These are phyloP conservation scores for Maniola jurtina DNA, from an alignment of 1,140 invertebrate species.

Conservation along the genomic window DNA sequence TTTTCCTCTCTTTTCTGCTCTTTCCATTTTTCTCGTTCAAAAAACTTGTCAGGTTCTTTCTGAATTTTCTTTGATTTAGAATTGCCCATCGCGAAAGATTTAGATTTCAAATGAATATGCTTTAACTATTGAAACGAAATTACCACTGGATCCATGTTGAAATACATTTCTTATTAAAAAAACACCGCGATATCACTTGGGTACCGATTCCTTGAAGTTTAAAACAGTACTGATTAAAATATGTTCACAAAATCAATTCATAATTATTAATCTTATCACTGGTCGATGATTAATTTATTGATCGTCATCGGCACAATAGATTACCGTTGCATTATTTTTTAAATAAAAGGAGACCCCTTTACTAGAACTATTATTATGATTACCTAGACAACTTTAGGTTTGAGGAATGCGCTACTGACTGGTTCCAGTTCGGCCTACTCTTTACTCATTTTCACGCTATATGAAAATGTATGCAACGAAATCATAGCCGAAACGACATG, in stretches of 20 bases:
- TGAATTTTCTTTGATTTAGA: conserved; percentile 61
- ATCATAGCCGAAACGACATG: conserved; percentile 3
- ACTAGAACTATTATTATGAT: conserved; percentile 9
- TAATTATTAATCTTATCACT: conserved; percentile 52
- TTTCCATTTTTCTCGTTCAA: conserved; percentile 63
- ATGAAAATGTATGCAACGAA: conserved; percentile 14
- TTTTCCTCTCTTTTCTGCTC: conserved; percentile 63
- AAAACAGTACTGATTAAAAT: conserved; percentile 41
- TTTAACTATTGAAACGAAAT: not conserved
- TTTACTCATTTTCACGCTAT: conserved; percentile 5
- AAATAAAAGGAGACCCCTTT: not conserved
- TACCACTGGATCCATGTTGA: not conserved
- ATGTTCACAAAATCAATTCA: conserved; percentile 44
- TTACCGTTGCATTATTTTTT: conserved; percentile 45
- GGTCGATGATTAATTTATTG: conserved; percentile 52
- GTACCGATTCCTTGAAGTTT: conserved; percentile 15
- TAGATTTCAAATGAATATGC: not conserved
- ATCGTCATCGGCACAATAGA: conserved; percentile 49
- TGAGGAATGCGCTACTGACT: not conserved
- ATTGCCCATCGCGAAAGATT: conserved; percentile 64
- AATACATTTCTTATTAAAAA: not conserved
- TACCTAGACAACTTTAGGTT: not conserved
- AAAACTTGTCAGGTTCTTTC: conserved; percentile 70
- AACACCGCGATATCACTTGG: conserved; percentile 18
- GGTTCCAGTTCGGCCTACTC: conserved; percentile 6